Conservation (phyloP, 2,113 vertebrate species). For the Eulemur rufifrons region DNA sequence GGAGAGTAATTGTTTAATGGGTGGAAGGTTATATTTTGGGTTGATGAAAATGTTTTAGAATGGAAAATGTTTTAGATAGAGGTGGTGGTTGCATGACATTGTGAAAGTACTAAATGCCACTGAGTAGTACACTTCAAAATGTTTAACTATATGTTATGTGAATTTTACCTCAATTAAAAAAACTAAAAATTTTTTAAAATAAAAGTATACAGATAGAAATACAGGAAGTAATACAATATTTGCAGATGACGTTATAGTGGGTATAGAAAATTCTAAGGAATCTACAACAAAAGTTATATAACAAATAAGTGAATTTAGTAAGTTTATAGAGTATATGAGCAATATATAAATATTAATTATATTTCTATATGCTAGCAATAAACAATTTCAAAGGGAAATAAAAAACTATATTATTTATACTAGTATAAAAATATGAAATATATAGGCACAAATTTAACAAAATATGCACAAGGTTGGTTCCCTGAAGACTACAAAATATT, state of each 20-base stretch:
- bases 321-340: neutral
- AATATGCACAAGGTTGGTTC: neutral
- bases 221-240: neutral
- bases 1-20: neutral
- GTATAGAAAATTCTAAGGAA: neutral
- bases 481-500: neutral
- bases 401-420: neutral
- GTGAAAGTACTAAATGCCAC: neutral
- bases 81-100: neutral
- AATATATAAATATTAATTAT: neutral
- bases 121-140: neutral
- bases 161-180: neutral
- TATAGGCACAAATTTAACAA: neutral
- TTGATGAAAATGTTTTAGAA: neutral
- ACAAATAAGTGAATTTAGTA: neutral
- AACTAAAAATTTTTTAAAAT: neutral
- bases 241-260: neutral
- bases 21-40: neutral
- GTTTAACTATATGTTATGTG: neutral
- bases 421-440: neutral
- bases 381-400: neutral
- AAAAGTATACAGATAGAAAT: neutral
- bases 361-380: neutral
- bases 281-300: neutral
- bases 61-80: neutral